Evolutionary conservation across 1,140 invertebrate species (phyloP), one percentile per base, ranked within the genome.

Genomic region (Papilio helenus): DNA sequence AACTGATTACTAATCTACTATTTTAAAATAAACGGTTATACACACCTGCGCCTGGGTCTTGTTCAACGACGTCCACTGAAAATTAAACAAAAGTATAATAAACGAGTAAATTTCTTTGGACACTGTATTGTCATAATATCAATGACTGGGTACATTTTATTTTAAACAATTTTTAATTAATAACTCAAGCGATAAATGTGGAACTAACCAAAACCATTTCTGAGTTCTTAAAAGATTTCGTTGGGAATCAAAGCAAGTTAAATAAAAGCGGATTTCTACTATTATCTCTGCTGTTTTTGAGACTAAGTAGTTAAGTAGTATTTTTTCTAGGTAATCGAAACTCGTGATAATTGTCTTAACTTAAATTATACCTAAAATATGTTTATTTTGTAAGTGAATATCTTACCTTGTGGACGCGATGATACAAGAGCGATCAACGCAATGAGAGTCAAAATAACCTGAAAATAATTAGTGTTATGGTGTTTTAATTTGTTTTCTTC

Each of bases 401-500:
- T 74, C 78, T 81, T 76, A 84, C 85, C 83, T 82, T 84, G 85
- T 61, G 83, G 83, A 39, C 74, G 80, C 34, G 83, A 81, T 26
- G 65, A 49, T 0, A 79, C 73, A 3, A 86, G 51, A 39, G 83
- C 76, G 16, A 86, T 77, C 79, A 86, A 46, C 72, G 83, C 85
- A 10, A 83, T 61, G 61, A 86, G 61, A 51, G 80, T 58, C 29
- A 86, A 79, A 72, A 84, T 39, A 49, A 86, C 79, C 85, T 86
- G 80, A 58, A 79, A 83, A 74, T n/a, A 49, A 79, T 34, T 34
- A 34, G 34, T 4, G 3, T 39, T 0, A 39, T 7, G 34, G 0
- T 39, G 34, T 39, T 8, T 39, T 39, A 39, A 1, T 39, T 39
- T 0, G 34, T 39, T 39, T 39, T 8, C 34, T 8, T 39, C 34